Percentiles rank a stretch among this genome's conserved stretches.
Conservation (phyloP, 2,113 vertebrate species). For the Eurystomus gularis region DNA sequence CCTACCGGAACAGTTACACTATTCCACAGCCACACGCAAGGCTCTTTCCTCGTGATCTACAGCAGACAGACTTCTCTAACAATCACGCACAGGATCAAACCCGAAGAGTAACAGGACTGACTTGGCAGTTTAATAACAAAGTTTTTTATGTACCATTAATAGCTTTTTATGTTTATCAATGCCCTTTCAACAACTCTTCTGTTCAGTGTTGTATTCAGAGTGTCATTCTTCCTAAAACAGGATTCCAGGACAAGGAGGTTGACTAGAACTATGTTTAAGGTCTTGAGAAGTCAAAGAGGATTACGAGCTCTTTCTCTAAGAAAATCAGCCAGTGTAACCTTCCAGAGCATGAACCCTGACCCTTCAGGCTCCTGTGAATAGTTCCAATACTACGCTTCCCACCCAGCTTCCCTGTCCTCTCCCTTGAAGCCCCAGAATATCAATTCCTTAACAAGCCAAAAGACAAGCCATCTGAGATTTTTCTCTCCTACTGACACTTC, state of each 20-base stretch:
- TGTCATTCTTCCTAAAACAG: not conserved
- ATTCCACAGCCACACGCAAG: not conserved
- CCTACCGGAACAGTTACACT: not conserved
- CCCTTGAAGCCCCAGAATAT: not conserved
- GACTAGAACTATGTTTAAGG: not conserved
- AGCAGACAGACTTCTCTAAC: not conserved
- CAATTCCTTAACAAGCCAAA: not conserved
- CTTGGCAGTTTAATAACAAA: not conserved
- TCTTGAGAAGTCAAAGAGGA: not conserved
- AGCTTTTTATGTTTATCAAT: not conserved
- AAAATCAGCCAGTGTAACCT: not conserved
- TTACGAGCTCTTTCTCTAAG: not conserved
- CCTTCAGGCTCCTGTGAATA: not conserved
- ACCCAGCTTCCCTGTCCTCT: not conserved
- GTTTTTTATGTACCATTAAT: not conserved
- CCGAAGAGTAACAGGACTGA: not conserved
- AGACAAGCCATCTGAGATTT: not conserved
- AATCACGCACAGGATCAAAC: not conserved
- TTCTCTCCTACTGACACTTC: not conserved
- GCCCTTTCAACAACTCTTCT: not conserved
- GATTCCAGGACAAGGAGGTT: slow-evolving; percentile 11
- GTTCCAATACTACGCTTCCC: not conserved
- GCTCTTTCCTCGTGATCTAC: not conserved
- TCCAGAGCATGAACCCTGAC: not conserved
- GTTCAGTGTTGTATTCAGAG: not conserved